Base-by-base conservation (phyloP, 2,888 invertebrate species). In the Trichogramma dendrolimi region DNA sequence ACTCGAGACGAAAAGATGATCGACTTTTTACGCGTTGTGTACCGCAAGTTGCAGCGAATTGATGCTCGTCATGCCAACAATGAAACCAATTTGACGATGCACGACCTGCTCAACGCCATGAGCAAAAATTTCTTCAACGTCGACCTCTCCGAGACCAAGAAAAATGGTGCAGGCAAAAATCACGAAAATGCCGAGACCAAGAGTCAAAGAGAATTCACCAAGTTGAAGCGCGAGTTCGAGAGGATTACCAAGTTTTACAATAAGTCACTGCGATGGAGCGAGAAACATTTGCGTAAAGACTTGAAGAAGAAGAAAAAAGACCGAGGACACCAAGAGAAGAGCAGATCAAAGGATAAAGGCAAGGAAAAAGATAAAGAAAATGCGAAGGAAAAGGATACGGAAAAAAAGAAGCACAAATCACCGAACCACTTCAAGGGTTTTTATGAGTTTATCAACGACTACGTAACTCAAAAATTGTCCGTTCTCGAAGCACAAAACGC, bases 121-220 rank as follows among this genome's bases (percentile, higher is more conserved):
- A 78, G 76, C 63, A 76, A 74, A 62, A 78, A 79, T 54, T 78
- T 77, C 65, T 79, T 78, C 61, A 76, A 77, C 68, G 76, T 79
- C 4, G 75, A 79, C 55, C 67, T 79, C 39, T 70, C 78, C 4
- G 75, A 76, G 27, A 41, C 50, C 6, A 11, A 48, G 48, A 71
- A 65, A 7, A 74, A 72, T 55, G 68, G 67, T 14, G 70, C 71
- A n/a, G 69, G 64, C 41, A 72, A 67, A 46, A 64, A 68, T n/a
- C 73, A 72, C 38, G 72, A 72, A 6, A 68, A 67, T 47, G 73
- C 73, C 60, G 74, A 76, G 57, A 70, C 76, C 6, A 71, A 73
- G 8, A 76, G 72, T 58, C 79, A 77, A 51, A 65, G 75, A 1
- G 78, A 79, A 47, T 79, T 77, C 55, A 70, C 72, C 4, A 78